These are phyloP conservation scores for Atherix ibis DNA, from an alignment of 2,888 invertebrate species.

Conservation along the genomic window DNA sequence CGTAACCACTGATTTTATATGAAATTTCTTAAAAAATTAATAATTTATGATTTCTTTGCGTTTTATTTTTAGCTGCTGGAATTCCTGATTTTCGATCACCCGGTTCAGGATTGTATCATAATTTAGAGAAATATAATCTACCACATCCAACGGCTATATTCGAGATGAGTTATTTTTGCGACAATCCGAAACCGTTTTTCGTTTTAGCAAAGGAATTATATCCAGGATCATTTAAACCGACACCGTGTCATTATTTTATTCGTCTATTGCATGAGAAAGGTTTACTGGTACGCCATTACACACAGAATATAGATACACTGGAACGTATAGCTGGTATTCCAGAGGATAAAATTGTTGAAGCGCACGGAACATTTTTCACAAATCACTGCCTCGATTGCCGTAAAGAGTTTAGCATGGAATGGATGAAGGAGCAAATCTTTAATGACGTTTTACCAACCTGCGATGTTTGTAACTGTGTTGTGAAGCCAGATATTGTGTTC, in stretches of 20 bases:
- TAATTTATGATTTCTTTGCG: constrained; percentile 4
- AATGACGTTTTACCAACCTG: constrained; percentile 63
- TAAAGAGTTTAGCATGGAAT: constrained; percentile 55
- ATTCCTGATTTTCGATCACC: constrained; percentile 87
- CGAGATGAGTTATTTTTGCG: constrained; percentile 70
- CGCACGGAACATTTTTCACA: constrained; percentile 85
- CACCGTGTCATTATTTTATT: constrained; percentile 81
- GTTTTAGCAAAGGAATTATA: constrained; percentile 77
- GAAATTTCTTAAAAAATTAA: constrained; percentile 2
- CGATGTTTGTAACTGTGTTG: constrained; percentile 55
- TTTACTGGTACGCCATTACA: constrained; percentile 55
- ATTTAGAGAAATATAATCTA: constrained; percentile 77
- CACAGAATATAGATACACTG: constrained; percentile 87
- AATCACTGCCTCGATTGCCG: constrained; percentile 71
- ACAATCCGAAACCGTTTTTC: constrained; percentile 87
- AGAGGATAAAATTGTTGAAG: constrained; percentile 75
- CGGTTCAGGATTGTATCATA: constrained; percentile 80
- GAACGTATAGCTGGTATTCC: constrained; percentile 76
- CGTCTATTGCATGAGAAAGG: constrained; percentile 71
- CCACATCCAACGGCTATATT: constrained; percentile 88
- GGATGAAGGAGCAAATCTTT: constrained; percentile 74
- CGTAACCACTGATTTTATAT: constrained; percentile 29
- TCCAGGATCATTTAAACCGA: constrained; percentile 78
- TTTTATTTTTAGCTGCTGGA: constrained; percentile 59
- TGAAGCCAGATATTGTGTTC: constrained; percentile 93